Evolutionary conservation across 1,140 invertebrate species (phyloP), one percentile per base, ranked within the genome.

Genomic region (Centruroides vittatus): DNA sequence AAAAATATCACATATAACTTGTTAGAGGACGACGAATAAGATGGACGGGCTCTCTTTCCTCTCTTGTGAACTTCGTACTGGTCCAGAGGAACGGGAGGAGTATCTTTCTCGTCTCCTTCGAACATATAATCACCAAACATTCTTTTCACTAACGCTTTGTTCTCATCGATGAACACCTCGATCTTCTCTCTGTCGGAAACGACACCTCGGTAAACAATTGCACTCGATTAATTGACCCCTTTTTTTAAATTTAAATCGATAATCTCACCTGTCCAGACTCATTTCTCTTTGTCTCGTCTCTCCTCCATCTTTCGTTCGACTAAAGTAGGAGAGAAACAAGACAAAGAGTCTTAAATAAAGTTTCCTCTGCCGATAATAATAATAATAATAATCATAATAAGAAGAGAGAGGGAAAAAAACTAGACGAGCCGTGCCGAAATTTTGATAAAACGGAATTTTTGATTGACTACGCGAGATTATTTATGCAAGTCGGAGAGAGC

Each of bases 141-240:
- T 57, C 89, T 78, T 68, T 88, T 86, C 80, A 92, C 92, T 65
- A 93, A 70, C 11, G 89, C 88, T 75, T 93, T 93, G 73, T 93
- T 93, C 69, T 93, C 89, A 67, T 93, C 89, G 68, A 93, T 93
- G 73, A 93, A 93, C 61, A 80, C 78, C 70, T 92, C 88, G 73
- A 93, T 93, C 67, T 85, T 81, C 52, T 91, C 87, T 73, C 89
- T 93, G 76, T 6, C 23, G 12, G 41, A 8, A 23, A 23, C 23
- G 23, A 23, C 23, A 23, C 23, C 23, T 23, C 23, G 23, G 23
- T 23, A 41, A 41, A 41, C 41, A 41, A 41, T 41, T 41, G 41
- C 41, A 41, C 41, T 23, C 23, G 23, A 23, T 23, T 23, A 23
- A 23, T 23, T 23, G 23, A 0, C 23, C 23, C 23, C 23, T 23